Base-by-base conservation (phyloP, 2,888 invertebrate genomes). In the Chrysotoxum bicinctum region DNA sequence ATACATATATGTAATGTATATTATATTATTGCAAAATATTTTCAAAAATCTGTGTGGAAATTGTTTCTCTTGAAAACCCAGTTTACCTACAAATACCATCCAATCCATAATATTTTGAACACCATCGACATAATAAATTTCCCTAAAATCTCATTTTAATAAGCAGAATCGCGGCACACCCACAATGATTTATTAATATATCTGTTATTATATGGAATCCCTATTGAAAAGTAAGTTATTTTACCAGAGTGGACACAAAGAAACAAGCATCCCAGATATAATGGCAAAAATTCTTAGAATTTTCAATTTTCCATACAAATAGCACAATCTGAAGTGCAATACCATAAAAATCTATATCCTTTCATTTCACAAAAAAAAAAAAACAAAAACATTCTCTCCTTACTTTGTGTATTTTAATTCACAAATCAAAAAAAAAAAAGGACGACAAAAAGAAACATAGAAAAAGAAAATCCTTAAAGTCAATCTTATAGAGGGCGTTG, bases 331-430 rank as follows among this genome's bases (percentile, higher is more conserved):
- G 40, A 23, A 60, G 60, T 60, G 60, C 40, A 60, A 37, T 60
- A 37, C 8, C 58, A 58, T 60, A 37, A 60, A 37, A 60, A 60
- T 60, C 23, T 60, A 60, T 60, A 26, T 60, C 40, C 60, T 23
- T 60, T 40, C 40, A 23, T 60, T 60, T 26, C 26, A 40, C 23
- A 60, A n/a, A 37, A 58, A 35, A 35, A 52, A 16, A 35, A 52
- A 16, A 16, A 1, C 3, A 26, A 26, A 32, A 3, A 32, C 14
- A 9, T 58, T 58, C n/a, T n/a, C 5, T 40, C n/a, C n/a, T n/a
- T 23, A 14, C 12, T 23, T 60, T 16, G n/a, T 40, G 56, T 19
- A 56, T 56, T 56, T 35, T 19, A 35, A 56, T 60, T 60, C 40
- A 40, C 2, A 60, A 37, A 21, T 21, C 12, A 7, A 40, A 40